Evolutionary conservation across 2,888 invertebrate genomes (phyloP), one percentile per base, ranked within the genome.

Genomic region (Caenorhabditis plicata): DNA sequence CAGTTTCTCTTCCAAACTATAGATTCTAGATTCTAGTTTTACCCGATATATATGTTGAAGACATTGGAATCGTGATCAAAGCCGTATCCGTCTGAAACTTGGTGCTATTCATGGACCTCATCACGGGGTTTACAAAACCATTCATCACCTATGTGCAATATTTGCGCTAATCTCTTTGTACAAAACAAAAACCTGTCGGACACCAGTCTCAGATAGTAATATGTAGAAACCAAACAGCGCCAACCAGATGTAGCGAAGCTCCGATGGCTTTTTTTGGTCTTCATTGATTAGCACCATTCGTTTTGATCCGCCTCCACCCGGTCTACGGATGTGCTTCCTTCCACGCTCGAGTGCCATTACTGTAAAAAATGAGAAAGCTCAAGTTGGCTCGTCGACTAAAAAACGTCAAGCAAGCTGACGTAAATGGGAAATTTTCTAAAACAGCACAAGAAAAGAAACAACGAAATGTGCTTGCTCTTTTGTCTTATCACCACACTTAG

Each of bases 71-170:
- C 19, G 66, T 51, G 7, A 71, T 47, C n/a, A 68, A 54, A 13
- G 66, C 64, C 8, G 62, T 60, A 26, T 62, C 58, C 9, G 68
- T 68, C 46, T 60, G 44, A n/a, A 50, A 40, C 45, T 68, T 62
- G 17, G 68, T 64, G 31, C 62, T 62, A 20, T 65, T 58, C 40
- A 56, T 68, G 2, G 63, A 53, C 22, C 45, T 39, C 27, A 57
- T 54, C 4, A 71, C 50, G 2, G 54, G 65, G 3, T 52, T 55
- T 8, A 66, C 68, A 44, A 71, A 71, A 8, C 58, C 62, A 35
- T 71, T 71, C 68, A 71, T 64, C 4, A 65, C 57, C 71, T 71
- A n/a, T n/a, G n/a, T n/a, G n/a, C n/a, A n/a, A n/a, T n/a, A n/a
- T n/a, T n/a, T n/a, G n/a, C n/a, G n/a, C n/a, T n/a, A n/a, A n/a